Base-by-base conservation (phyloP, 2,888 invertebrate genomes). In the Ceratothoa steindachneri region DNA sequence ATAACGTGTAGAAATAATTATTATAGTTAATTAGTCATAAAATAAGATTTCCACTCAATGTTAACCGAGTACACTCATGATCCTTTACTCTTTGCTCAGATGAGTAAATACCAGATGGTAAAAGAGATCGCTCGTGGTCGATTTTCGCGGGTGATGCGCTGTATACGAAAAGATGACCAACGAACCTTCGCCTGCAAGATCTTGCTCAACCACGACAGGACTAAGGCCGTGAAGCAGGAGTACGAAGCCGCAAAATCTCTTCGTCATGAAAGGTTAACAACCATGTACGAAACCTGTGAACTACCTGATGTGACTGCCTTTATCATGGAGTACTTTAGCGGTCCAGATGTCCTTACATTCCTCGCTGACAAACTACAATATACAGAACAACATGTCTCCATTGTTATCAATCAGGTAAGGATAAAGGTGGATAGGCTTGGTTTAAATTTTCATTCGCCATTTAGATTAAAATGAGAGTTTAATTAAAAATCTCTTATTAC, bases 311-410 rank as follows among this genome's bases (percentile, higher is more conserved):
- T 74, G 12, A 69, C 73, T 29, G 29, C 31, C 29, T 82, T 84
- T 67, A 80, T 86, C 24, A 83, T 85, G 79, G 87, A 88, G 80
- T 84, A 84, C 64, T 82, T 87, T 5, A 94, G 95, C 83, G 97
- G 97, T 1, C 92, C 96, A 22, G 94, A 97, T 82, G 89, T 98
- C 52, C 86, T 97, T 2, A 92, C 93, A 0, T 96, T 93, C 84
- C 87, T 97, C 72, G 90, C 93, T 0, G 92, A 91, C 81, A 89
- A 91, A 69, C 93, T 95, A 84, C 92, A 94, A 82, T 98, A 96
- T 85, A 90, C 91, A 0, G 98, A 98, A 84, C 94, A 97, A 85
- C 91, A 91, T 85, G 94, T 97, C 0, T 92, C 94, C 0, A 90
- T 89, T 0, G 90, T 96, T 28, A 88, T 97, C 55, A 88, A 90